Conservation (phyloP, 2,888 invertebrate species). For the Mongoloraphidia duomilia region DNA sequence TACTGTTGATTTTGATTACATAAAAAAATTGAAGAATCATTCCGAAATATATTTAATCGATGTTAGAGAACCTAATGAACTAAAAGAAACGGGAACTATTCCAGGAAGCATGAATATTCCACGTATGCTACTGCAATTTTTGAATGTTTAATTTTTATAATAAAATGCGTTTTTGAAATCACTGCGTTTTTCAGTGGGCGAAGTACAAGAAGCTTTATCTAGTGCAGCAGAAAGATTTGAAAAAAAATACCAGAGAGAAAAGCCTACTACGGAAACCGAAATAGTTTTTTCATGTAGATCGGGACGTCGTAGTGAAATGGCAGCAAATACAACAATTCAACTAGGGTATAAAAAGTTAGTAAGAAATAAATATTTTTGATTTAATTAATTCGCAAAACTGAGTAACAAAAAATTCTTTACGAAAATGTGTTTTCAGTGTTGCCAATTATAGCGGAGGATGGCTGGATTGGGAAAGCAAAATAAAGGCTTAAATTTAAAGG, state of each 20-base stretch:
- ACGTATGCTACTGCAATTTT: slow-evolving; percentile 32
- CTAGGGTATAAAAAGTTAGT: slow-evolving; percentile 47
- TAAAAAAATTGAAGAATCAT: slow-evolving; percentile 32
- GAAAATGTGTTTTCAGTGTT: slow-evolving; percentile 22
- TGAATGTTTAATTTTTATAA: background rate
- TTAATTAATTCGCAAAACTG: background rate
- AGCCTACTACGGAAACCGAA: slow-evolving; percentile 41
- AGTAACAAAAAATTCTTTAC: background rate
- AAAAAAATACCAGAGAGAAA: slow-evolving; percentile 37
- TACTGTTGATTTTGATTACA: slow-evolving; percentile 26
- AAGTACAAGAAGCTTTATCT: slow-evolving; percentile 31
- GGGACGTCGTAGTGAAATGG: slow-evolving; percentile 48
- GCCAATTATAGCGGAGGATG: slow-evolving; percentile 33
- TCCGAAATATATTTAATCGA: slow-evolving; percentile 48
- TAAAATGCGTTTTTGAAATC: background rate
- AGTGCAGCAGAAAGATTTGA: slow-evolving; percentile 38
- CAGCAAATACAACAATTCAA: slow-evolving; percentile 40
- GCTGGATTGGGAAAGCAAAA: slow-evolving; percentile 31
- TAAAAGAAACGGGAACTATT: slow-evolving; percentile 52
- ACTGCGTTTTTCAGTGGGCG: slow-evolving; percentile 34
- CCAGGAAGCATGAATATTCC: slow-evolving; percentile 66
- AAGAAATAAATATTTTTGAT: background rate
- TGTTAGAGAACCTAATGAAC: slow-evolving; percentile 60
- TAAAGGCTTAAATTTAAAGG: slow-evolving; percentile 10
- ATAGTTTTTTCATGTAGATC: slow-evolving; percentile 56